Percentiles rank a stretch among this genome's conserved stretches.
Conservation (phyloP, 2,888 invertebrate species). For the Girardia tigrina region DNA sequence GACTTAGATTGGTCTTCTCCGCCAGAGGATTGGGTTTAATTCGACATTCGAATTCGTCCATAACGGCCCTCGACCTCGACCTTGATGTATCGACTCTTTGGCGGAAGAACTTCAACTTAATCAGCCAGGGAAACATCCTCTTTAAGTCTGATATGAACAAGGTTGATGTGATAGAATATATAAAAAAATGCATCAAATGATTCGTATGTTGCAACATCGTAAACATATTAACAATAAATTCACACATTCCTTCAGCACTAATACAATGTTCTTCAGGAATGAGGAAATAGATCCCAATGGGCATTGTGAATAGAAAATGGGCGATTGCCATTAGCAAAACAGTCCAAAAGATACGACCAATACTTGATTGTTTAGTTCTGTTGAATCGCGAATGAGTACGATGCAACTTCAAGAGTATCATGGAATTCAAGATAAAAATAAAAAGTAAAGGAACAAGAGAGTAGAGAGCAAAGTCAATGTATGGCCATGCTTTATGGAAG, state of each 20-base stretch:
- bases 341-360: slow-evolving; percentile 28
- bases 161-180: slow-evolving; percentile 35
- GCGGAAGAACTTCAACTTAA: neutral
- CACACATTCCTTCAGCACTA: slow-evolving; percentile 27
- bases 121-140: slow-evolving; percentile 10
- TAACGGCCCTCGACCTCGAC: neutral
- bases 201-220: slow-evolving; percentile 35
- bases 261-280: slow-evolving; percentile 30
- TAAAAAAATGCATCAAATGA: slow-evolving; percentile 36
- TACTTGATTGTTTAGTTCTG: neutral
- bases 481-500: slow-evolving; percentile 29
- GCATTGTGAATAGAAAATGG: slow-evolving; percentile 36
- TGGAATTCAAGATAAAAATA: slow-evolving; percentile 29
- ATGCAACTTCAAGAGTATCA: slow-evolving; percentile 31
- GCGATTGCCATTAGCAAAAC: slow-evolving; percentile 34
- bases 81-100: slow-evolving; percentile 17
- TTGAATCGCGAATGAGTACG: slow-evolving; percentile 19
- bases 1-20: neutral
- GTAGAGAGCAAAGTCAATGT: slow-evolving; percentile 33
- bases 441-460: slow-evolving; percentile 35
- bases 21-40: neutral
- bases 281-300: slow-evolving; percentile 34
- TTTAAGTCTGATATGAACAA: slow-evolving; percentile 34
- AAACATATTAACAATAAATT: slow-evolving; percentile 27
- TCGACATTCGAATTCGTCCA: slow-evolving; percentile 8